A percentile compares a stretch with the other conserved stretches of the same genome.
Evolutionary conservation across 23 tunicate species (phyloP).

Genomic region (Pegea sp.): DNA sequence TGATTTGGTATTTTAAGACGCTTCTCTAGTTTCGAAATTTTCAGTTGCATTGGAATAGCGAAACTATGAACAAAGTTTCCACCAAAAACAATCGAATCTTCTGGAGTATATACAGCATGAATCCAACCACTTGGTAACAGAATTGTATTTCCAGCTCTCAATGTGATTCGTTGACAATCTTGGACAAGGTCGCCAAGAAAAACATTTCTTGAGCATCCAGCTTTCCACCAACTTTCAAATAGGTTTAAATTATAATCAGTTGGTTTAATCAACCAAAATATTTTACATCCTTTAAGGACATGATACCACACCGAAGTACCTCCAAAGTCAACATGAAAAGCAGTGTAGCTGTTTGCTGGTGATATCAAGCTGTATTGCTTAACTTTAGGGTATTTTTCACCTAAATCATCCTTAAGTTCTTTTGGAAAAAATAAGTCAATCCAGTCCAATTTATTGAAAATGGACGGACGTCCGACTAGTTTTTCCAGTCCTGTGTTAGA

Average conservation of each 20-base stretch:
- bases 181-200: constrained; percentile 86
- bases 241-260: constrained; percentile 47
- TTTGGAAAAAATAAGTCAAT: constrained; percentile 83
- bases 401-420: constrained; percentile 42
- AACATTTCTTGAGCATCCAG: constrained; percentile 67
- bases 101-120: constrained; percentile 89
- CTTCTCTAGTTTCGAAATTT: constrained; percentile 75
- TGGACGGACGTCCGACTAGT: constrained; percentile 37
- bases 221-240: constrained; percentile 70
- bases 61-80: constrained; percentile 87
- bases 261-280: too few species aligned
- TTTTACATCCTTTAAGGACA: too few species aligned
- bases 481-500: constrained; percentile 52
- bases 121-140: constrained; percentile 99
- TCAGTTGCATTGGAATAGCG: constrained; percentile 86
- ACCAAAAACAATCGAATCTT: too few species aligned
- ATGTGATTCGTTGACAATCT: too few species aligned
- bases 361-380: too few species aligned
- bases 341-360: too few species aligned
- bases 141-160: constrained; percentile 72
- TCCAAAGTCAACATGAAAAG: too few species aligned
- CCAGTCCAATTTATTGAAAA: constrained; percentile 67
- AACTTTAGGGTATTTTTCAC: constrained; percentile 76
- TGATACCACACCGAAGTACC: too few species aligned
- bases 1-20: constrained; percentile 77